Conservation (phyloP, 2,797 vertebrate species). For the Oreonectes daqikongensis region DNA sequence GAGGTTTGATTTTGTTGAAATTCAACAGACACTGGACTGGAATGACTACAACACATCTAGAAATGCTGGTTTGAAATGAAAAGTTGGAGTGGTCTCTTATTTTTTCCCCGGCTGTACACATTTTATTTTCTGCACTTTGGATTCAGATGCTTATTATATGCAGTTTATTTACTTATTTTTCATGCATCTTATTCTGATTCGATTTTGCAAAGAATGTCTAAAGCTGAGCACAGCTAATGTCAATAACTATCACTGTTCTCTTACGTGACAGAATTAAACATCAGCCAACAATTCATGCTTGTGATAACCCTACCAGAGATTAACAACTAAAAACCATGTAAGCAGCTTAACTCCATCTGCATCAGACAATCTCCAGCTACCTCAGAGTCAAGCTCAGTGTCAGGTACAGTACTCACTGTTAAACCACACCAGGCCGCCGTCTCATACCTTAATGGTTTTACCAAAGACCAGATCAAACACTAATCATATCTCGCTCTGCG, state of each 20-base stretch:
- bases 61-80: no score
- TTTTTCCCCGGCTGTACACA: no score
- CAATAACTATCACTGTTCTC: neutral
- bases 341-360: slow-evolving; percentile 4
- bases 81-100: no score
- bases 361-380: neutral
- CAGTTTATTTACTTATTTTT: no score
- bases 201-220: neutral
- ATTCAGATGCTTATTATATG: no score
- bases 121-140: no score
- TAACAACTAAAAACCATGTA: neutral
- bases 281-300: neutral
- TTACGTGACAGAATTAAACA: neutral
- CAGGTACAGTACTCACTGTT: slow-evolving; percentile 26
- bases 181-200: neutral
- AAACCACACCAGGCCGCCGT: slow-evolving; percentile 1
- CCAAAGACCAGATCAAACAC: slow-evolving; percentile 50
- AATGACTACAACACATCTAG: no score
- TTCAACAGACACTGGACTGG: no score
- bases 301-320: neutral
- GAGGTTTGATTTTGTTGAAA: no score
- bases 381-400: slow-evolving; percentile 6
- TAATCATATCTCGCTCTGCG: slow-evolving; percentile 51
- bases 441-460: slow-evolving; percentile 37
- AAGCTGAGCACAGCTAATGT: neutral